A percentile compares a stretch with the other conserved stretches of the same genome.
These are phyloP conservation scores for Cottoperca gobio DNA, from an alignment of 2,797 vertebrate genomes.

Conservation along the genomic window DNA sequence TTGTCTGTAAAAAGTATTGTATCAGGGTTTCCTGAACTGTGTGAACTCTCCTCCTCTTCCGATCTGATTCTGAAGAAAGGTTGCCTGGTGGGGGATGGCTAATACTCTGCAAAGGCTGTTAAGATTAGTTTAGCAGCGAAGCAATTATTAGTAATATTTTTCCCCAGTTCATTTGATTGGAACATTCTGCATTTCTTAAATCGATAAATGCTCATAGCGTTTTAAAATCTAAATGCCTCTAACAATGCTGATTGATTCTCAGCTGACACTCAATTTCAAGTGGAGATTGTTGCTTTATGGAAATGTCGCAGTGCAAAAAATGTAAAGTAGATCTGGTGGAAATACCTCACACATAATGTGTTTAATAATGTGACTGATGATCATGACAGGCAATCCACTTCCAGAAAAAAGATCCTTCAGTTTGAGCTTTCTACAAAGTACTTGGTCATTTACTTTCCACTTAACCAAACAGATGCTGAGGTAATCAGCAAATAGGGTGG, in stretches of 20 bases:
- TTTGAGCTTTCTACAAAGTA: slow-evolving; percentile 6
- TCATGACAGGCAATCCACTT: slow-evolving; percentile 12
- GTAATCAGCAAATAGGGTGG: slow-evolving; percentile 23
- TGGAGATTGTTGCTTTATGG: slow-evolving; percentile 9
- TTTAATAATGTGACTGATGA: neutral
- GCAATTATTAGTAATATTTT: slow-evolving; percentile 14
- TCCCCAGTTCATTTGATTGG: slow-evolving; percentile 5
- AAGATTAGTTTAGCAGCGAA: slow-evolving; percentile 20
- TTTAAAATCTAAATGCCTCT: neutral
- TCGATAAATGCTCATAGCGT: neutral
- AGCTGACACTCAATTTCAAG: neutral
- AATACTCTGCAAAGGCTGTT: slow-evolving; percentile 9
- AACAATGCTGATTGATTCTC: neutral
- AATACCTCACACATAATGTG: neutral
- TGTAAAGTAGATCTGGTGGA: neutral
- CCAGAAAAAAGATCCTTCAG: neutral
- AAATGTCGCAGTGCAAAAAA: slow-evolving; percentile 13
- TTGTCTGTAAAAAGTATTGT: slow-evolving; percentile 9
- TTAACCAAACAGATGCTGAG: neutral
- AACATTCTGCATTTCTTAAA: neutral
- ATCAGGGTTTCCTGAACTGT: slow-evolving; percentile 26
- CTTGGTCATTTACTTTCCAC: neutral
- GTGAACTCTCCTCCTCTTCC: slow-evolving; percentile 17
- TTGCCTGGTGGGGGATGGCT: slow-evolving; percentile 17
- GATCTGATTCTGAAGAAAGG: slow-evolving; percentile 25